phyloP scores from a whole-genome alignment of 2,888 invertebrate species.

The Campopleginae sp. region DNA sequence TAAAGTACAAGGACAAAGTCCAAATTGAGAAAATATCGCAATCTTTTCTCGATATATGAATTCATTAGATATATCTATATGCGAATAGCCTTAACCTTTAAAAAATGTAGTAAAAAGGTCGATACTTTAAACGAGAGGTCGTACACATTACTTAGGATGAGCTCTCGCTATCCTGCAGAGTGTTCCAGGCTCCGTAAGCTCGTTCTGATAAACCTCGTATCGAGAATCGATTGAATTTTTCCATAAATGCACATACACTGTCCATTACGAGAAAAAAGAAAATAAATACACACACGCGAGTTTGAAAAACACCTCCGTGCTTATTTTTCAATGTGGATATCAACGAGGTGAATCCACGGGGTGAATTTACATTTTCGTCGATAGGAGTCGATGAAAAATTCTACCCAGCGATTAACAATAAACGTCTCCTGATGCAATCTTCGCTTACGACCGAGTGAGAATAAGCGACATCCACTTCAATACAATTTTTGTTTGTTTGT shows the following conservation, averaged over 20 bases:
- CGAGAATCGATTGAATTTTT: conserved; percentile 69
- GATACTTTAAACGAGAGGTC: conserved; percentile 61
- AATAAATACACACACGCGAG: not conserved
- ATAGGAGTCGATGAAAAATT: conserved; percentile 38
- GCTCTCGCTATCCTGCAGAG: conserved; percentile 31
- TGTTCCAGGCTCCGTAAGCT: conserved; percentile 21
- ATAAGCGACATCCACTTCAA: conserved; percentile 20
- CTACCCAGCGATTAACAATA: conserved; percentile 51
- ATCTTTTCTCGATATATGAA: conserved; percentile 8
- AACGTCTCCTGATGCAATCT: conserved; percentile 50
- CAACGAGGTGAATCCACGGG: not conserved
- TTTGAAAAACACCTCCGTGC: not conserved
- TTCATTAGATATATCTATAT: not conserved
- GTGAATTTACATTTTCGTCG: conserved; percentile 14
- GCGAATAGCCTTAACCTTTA: not conserved
- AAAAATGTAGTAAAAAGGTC: conserved; percentile 46
- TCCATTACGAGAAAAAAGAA: not conserved
- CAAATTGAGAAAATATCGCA: conserved; percentile 49
- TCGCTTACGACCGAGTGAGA: not conserved
- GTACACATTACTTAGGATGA: conserved; percentile 66
- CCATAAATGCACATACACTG: conserved; percentile 19
- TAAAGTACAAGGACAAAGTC: conserved; percentile 30
- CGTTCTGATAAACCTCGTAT: conserved; percentile 60
- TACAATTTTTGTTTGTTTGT: not conserved
- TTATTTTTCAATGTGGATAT: not conserved